These are phyloP conservation scores for Brachyrhaphis roseni DNA, from an alignment of 2,797 vertebrate species.

Conservation along the genomic window DNA sequence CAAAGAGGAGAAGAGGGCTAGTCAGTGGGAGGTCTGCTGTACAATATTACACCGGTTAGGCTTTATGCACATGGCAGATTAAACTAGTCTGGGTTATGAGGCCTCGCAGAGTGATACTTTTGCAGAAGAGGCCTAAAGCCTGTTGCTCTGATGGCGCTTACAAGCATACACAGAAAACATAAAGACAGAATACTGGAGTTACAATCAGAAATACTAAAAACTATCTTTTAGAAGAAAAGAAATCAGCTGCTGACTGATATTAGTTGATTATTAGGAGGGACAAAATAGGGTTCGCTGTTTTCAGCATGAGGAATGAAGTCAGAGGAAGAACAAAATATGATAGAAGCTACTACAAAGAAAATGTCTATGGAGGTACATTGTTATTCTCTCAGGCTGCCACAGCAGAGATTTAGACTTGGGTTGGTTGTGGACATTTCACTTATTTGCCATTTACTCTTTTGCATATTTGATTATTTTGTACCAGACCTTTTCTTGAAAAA, in stretches of 20 bases:
- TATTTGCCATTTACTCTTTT: background rate
- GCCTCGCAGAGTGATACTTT: slow-evolving; percentile 54
- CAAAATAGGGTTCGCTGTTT: background rate
- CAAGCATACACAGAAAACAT: background rate
- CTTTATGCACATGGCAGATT: slow-evolving; percentile 63
- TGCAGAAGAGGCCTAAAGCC: slow-evolving; percentile 41
- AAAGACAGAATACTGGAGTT: background rate
- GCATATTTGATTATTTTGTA: background rate
- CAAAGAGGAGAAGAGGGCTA: slow-evolving; percentile 28
- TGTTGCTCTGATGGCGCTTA: slow-evolving; percentile 42
- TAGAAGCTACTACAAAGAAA: background rate
- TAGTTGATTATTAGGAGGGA: background rate
- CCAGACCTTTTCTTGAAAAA: background rate
- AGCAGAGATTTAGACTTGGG: background rate
- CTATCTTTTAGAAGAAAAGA: background rate
- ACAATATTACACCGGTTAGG: slow-evolving; percentile 45
- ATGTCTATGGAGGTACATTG: background rate
- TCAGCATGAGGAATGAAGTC: background rate
- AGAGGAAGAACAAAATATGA: background rate
- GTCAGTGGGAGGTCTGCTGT: slow-evolving; percentile 45
- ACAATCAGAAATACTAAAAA: background rate
- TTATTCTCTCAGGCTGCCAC: background rate
- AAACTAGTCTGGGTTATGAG: slow-evolving; percentile 63
- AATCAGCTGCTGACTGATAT: background rate
- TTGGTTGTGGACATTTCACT: background rate